Percentiles rank a stretch among this genome's conserved stretches.
phyloP scores from a whole-genome alignment of 2,113 vertebrate genomes.

The Alaudala cheleensis region DNA sequence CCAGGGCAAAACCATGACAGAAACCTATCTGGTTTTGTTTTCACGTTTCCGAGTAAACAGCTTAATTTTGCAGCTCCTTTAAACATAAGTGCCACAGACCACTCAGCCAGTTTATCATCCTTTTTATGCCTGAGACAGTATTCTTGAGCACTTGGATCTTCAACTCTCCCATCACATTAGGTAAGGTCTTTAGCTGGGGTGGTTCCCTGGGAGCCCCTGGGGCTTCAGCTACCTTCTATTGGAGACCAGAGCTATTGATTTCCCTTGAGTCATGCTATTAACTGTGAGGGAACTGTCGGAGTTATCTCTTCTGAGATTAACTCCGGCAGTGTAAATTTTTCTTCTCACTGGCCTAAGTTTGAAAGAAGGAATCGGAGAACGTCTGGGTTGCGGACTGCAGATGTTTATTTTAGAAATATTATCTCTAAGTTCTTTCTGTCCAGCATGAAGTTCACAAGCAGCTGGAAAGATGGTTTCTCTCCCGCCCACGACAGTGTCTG shows the following conservation, averaged over 20 bases:
- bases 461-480: too few relatives aligned
- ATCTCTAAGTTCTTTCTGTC: too few relatives aligned
- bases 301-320: too few relatives aligned
- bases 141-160: background rate
- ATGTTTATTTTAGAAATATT: too few relatives aligned
- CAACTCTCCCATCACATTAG: fast-evolving
- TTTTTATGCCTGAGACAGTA: background rate
- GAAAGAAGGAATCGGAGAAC: too few relatives aligned
- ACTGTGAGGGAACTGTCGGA: background rate
- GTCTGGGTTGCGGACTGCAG: too few relatives aligned
- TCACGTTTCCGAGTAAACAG: background rate
- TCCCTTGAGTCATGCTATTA: background rate
- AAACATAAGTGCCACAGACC: background rate
- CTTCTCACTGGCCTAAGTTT: too few relatives aligned
- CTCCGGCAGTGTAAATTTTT: too few relatives aligned
- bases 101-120: background rate
- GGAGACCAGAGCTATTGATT: background rate
- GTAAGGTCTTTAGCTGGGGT: background rate
- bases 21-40: background rate
- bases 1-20: too few relatives aligned
- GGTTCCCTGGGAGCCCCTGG: background rate
- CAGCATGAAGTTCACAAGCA: too few relatives aligned
- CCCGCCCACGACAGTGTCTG: too few relatives aligned
- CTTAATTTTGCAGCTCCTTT: background rate
- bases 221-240: background rate